Percentiles rank a stretch among this genome's conserved stretches.
These are phyloP conservation scores for Sebastes wilsoni DNA, from an alignment of 2,797 vertebrate genomes.

Conservation along the genomic window DNA sequence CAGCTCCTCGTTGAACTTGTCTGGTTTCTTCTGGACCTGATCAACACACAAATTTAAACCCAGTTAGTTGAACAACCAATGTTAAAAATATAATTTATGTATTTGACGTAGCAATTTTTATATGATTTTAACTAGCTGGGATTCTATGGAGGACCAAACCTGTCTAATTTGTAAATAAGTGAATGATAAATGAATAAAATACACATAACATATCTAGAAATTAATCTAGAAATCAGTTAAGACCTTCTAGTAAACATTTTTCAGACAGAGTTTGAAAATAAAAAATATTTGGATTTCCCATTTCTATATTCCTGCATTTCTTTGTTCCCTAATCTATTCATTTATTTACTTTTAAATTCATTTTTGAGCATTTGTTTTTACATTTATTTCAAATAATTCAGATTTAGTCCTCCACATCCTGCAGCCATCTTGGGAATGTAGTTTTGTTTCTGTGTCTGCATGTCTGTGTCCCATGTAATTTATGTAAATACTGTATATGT, in stretches of 20 bases:
- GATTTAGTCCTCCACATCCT: neutral
- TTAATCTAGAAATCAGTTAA: neutral
- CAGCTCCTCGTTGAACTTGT: constrained; percentile 95
- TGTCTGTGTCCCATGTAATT: neutral
- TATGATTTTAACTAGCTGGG: accelerated
- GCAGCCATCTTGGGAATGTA: neutral
- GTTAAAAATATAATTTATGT: neutral
- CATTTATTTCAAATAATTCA: neutral
- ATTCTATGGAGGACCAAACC: neutral
- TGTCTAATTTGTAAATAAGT: neutral
- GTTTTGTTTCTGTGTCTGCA: neutral
- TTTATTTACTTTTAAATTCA: neutral
- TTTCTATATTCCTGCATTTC: neutral
- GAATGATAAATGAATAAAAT: neutral
- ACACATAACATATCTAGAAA: neutral
- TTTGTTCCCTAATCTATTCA: neutral
- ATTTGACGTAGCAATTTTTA: neutral
- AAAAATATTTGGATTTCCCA: no score
- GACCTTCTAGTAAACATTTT: neutral
- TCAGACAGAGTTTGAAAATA: no score
- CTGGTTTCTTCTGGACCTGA: constrained; percentile 97
- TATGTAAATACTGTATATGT: constrained; percentile 8
- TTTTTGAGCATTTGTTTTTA: neutral
- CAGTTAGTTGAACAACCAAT: neutral
- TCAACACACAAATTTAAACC: neutral